Evolutionary conservation across 2,113 vertebrate genomes (phyloP).

Genomic region (Scartelaos histophorus): DNA sequence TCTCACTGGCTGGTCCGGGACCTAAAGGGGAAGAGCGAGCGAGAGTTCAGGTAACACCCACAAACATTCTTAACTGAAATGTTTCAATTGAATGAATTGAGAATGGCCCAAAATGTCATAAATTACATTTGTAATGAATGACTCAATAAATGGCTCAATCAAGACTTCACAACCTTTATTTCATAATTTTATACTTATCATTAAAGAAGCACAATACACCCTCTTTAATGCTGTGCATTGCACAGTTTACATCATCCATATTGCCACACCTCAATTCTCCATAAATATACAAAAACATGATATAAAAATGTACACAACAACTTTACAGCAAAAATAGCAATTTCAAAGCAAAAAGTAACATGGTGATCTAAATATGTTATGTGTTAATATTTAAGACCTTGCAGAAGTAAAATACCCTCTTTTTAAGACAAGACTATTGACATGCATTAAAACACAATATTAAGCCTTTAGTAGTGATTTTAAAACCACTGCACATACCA

Average conservation of each 20-base stretch:
- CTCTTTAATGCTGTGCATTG: too few species aligned
- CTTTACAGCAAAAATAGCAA: too few species aligned
- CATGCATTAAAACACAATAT: neutral
- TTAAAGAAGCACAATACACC: too few species aligned
- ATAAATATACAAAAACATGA: neutral
- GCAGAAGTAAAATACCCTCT: too few species aligned
- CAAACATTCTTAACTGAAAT: neutral
- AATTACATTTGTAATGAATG: neutral
- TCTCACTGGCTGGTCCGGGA: slow-evolving; percentile 97
- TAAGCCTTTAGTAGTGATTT: neutral
- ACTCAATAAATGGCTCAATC: neutral
- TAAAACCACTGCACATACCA: neutral
- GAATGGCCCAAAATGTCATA: neutral
- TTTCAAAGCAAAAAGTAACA: too few species aligned
- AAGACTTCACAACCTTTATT: slow-evolving; percentile 13
- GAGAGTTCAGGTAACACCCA: slow-evolving; percentile 89
- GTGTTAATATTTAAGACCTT: too few species aligned
- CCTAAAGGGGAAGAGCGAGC: slow-evolving; percentile 93
- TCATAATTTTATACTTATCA: neutral
- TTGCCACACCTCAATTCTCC: too few species aligned
- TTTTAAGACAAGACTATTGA: neutral
- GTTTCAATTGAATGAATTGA: neutral
- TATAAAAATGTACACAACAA: neutral
- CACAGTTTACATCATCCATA: too few species aligned
- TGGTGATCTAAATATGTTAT: too few species aligned